These are phyloP conservation scores for Macquaria ambigua DNA, from an alignment of 2,113 vertebrate genomes.

Conservation along the genomic window DNA sequence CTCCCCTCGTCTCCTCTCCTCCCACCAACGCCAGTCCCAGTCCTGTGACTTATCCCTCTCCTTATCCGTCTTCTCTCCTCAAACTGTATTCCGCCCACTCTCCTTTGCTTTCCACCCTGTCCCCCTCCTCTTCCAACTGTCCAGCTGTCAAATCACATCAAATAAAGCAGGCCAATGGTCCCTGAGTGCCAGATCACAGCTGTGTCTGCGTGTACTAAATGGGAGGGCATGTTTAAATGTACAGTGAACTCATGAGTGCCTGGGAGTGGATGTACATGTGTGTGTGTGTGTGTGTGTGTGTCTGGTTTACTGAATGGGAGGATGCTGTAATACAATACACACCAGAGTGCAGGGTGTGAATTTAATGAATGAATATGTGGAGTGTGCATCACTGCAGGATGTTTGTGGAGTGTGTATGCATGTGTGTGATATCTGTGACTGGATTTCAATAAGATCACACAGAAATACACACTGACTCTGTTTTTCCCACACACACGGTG, in stretches of 20 bases:
- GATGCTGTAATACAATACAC: conserved; percentile 78
- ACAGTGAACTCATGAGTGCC: conserved; percentile 76
- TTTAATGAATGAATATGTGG: conserved; percentile 79
- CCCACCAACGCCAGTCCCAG: conserved; percentile 55
- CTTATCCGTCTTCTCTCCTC: conserved; percentile 63
- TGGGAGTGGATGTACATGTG: conserved; percentile 55
- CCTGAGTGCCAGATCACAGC: conserved; percentile 84
- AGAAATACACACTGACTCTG: conserved; percentile 10
- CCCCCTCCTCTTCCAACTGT: conserved; percentile 66
- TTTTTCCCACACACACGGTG: neutral
- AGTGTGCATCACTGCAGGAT: conserved; percentile 63
- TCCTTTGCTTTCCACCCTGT: conserved; percentile 50
- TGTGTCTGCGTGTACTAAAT: conserved; percentile 78
- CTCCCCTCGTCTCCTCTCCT: conserved; percentile 60
- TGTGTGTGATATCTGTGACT: conserved; percentile 45
- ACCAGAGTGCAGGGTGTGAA: conserved; percentile 72
- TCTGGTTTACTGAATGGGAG: conserved; percentile 75
- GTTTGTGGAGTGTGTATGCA: conserved; percentile 38
- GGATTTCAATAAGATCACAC: conserved; percentile 36
- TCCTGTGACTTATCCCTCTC: conserved; percentile 71
- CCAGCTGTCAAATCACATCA: conserved; percentile 85
- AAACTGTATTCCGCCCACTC: conserved; percentile 71
- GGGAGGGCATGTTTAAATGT: conserved; percentile 79
- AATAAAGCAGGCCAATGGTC: conserved; percentile 84
- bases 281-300: conserved; percentile 3